phyloP scores from a whole-genome alignment of 2,113 vertebrate species.

The Malurus cyaneus region DNA sequence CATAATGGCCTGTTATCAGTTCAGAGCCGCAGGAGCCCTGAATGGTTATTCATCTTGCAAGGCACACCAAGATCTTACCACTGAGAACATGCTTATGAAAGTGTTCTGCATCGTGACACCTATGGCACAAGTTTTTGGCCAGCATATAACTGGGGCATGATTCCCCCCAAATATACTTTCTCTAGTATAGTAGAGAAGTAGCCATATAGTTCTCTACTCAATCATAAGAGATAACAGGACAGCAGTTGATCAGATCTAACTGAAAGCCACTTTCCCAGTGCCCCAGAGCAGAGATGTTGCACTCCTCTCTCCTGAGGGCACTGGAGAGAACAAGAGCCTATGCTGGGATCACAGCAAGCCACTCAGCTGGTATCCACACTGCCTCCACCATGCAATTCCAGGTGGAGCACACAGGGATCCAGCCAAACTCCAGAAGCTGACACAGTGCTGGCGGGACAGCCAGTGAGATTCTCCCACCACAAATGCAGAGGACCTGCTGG shows the following conservation, averaged over 20 bases:
- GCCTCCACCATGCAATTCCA: background rate
- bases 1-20: background rate
- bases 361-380: rapidly evolving
- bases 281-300: background rate
- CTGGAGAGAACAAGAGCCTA: background rate
- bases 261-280: background rate
- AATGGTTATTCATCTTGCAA: background rate
- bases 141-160: background rate
- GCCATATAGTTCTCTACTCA: background rate
- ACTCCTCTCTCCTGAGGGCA: background rate
- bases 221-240: background rate
- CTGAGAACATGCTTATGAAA: background rate
- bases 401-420: background rate
- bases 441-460: background rate
- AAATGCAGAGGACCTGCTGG: background rate
- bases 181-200: too few relatives aligned
- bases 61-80: background rate
- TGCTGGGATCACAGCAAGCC: background rate
- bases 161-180: background rate
- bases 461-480: background rate
- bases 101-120: rapidly evolving
- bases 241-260: background rate
- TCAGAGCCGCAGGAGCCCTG: background rate
- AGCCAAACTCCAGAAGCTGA: background rate
- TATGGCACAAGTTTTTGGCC: background rate